A percentile compares a stretch with the other conserved stretches of the same genome.
phyloP scores from a whole-genome alignment of 2,888 invertebrate genomes.

The Cerastoderma edule region DNA sequence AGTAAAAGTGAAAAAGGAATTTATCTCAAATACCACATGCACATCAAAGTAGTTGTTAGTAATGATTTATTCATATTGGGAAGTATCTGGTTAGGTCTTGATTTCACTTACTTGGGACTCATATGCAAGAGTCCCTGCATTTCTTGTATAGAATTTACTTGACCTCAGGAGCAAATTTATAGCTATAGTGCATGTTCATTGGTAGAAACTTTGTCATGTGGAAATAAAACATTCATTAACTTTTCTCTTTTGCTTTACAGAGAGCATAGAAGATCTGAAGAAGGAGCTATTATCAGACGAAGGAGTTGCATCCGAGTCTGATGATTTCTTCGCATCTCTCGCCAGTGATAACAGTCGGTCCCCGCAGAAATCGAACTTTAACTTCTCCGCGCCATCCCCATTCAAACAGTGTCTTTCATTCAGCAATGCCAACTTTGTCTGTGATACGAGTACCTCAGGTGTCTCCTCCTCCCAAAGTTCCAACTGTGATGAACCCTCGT shows the following conservation, averaged over 20 bases:
- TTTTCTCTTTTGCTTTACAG: conserved; percentile 31
- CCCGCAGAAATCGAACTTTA: conserved; percentile 63
- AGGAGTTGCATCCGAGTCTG: conserved; percentile 47
- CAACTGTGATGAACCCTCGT: conserved; percentile 39
- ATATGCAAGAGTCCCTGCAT: too few species aligned
- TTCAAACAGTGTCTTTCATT: conserved; percentile 62
- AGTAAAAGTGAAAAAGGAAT: too few species aligned
- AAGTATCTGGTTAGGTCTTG: too few species aligned
- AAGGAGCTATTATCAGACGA: conserved; percentile 52
- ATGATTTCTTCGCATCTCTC: conserved; percentile 43
- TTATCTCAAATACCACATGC: too few species aligned
- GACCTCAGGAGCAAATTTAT: too few species aligned
- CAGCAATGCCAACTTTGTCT: conserved; percentile 52
- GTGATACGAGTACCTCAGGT: conserved; percentile 53
- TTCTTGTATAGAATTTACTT: too few species aligned
- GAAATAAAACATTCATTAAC: not conserved
- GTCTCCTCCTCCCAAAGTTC: conserved; percentile 51
- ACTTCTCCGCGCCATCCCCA: conserved; percentile 57
- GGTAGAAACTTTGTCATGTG: not conserved
- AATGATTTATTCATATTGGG: too few species aligned
- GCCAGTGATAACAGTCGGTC: conserved; percentile 52
- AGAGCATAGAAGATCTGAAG: conserved; percentile 58
- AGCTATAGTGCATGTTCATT: too few species aligned
- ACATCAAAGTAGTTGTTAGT: too few species aligned
- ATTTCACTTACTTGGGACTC: too few species aligned